These are phyloP conservation scores for Craseonycteris thonglongyai DNA, from an alignment of 2,113 vertebrate species.

Conservation along the genomic window DNA sequence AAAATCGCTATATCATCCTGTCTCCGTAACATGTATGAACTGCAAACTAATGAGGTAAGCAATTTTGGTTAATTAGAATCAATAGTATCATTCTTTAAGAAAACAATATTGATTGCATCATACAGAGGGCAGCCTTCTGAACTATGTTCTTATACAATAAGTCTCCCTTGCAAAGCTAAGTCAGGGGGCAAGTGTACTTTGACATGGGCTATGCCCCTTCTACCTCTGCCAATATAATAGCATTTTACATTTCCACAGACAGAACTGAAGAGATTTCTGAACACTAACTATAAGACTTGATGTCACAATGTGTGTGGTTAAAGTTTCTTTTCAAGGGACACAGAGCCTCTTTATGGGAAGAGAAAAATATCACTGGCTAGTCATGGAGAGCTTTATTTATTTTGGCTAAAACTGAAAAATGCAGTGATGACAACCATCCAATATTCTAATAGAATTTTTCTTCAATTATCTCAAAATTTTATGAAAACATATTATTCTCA, in stretches of 20 bases:
- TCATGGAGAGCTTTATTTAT: neutral
- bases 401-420: neutral
- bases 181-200: slow-evolving; percentile 45
- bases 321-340: neutral
- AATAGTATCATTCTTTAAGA: slow-evolving; percentile 83
- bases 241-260: neutral
- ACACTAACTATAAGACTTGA: neutral
- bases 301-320: neutral
- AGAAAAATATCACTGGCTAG: neutral
- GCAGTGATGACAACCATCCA: neutral
- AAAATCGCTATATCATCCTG: slow-evolving; percentile 74
- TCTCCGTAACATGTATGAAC: slow-evolving; percentile 73
- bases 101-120: slow-evolving; percentile 80
- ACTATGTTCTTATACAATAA: slow-evolving; percentile 70
- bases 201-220: neutral
- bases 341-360: neutral
- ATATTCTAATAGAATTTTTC: neutral
- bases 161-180: slow-evolving; percentile 70
- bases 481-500: neutral
- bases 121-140: slow-evolving; percentile 57
- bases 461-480: neutral
- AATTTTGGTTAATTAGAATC: slow-evolving; percentile 80
- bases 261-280: neutral
- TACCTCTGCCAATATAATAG: neutral
- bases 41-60: slow-evolving; percentile 78